phyloP scores from a whole-genome alignment of 1,140 invertebrate genomes.

The Orchesella cincta region DNA sequence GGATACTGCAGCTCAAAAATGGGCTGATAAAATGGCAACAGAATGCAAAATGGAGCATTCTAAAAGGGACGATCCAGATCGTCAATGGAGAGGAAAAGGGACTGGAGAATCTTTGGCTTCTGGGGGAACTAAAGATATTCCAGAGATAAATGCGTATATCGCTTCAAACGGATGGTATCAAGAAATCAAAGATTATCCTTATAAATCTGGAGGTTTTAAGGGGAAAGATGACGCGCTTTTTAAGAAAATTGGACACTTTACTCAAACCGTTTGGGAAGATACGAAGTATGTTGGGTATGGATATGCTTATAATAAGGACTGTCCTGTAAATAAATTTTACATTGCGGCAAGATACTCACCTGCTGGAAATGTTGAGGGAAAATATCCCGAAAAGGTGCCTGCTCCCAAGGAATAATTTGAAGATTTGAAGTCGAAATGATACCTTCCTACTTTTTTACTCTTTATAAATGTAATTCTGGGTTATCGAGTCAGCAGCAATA shows the following conservation, averaged over 20 bases:
- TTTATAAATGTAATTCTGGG: too few relatives aligned
- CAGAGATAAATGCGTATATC: background rate
- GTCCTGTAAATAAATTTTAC: background rate
- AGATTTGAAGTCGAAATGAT: too few relatives aligned
- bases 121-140: background rate
- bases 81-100: background rate
- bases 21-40: background rate
- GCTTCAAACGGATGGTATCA: background rate
- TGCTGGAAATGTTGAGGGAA: constrained; percentile 6
- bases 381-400: background rate
- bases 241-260: background rate
- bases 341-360: background rate
- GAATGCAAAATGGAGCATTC: background rate
- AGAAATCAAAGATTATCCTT: background rate
- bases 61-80: background rate
- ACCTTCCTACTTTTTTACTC: too few relatives aligned
- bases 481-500: too few relatives aligned
- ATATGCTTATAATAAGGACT: background rate
- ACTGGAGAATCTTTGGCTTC: background rate
- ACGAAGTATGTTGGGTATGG: background rate
- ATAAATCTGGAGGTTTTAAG: background rate
- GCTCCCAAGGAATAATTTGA: background rate
- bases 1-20: background rate
- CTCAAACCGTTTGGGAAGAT: background rate
- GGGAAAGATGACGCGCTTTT: background rate